A percentile compares a stretch with the other conserved stretches of the same genome.
phyloP scores from a whole-genome alignment of 2,888 invertebrate species.

The Hirtodrosophila duncani region DNA sequence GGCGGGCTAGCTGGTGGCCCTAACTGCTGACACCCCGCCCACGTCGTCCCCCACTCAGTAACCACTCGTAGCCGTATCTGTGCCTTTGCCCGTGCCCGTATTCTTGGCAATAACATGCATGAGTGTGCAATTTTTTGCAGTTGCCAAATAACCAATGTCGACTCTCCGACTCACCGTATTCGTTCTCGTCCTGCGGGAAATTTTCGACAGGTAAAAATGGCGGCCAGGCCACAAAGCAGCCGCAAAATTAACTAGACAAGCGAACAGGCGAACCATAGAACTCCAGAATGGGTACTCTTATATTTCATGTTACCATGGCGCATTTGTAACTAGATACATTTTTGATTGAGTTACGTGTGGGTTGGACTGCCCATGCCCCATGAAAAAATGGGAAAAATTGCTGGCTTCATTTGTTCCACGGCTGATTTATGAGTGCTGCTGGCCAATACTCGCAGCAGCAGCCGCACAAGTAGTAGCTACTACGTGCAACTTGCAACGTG shows the following conservation, averaged over 20 bases:
- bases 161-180: constrained; percentile 7
- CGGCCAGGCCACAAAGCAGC: constrained; percentile 38
- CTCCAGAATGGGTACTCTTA: too few relatives aligned
- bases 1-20: constrained; percentile 21
- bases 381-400: constrained; percentile 42
- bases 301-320: constrained; percentile 42
- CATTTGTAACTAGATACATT: constrained; percentile 68
- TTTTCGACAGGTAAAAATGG: constrained; percentile 73
- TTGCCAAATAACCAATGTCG: constrained; percentile 57
- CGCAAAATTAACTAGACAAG: constrained; percentile 60
- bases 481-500: constrained; percentile 69
- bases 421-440: constrained; percentile 68
- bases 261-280: constrained; percentile 33
- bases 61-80: constrained; percentile 1
- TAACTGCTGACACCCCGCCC: not conserved
- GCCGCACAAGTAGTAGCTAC: constrained; percentile 27
- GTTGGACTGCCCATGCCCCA: constrained; percentile 3
- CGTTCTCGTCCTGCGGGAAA: constrained; percentile 63
- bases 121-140: constrained; percentile 70
- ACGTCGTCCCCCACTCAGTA: not conserved
- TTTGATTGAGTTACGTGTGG: constrained; percentile 66
- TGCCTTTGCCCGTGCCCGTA: constrained; percentile 54
- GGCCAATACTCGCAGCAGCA: constrained; percentile 19
- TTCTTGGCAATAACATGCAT: constrained; percentile 72
- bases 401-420: constrained; percentile 58